Conservation (phyloP, 2,888 invertebrate species). For the Ophion obscuratus region DNA sequence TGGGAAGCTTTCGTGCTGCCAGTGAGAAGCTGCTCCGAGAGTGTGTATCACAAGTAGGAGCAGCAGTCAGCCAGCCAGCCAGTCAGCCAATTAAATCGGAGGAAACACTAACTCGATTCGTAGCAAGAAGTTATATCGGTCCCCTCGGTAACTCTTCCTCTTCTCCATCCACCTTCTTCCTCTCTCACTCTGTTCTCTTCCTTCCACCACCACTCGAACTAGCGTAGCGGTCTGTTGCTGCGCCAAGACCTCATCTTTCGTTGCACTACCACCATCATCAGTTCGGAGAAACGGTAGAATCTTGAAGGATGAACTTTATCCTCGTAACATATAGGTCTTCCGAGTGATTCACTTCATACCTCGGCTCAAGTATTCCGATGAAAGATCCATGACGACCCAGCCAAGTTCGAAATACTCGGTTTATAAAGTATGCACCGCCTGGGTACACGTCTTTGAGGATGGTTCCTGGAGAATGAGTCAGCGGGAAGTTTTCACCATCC, state of each 20-base stretch:
- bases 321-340: constrained; percentile 68
- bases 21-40: constrained; percentile 37
- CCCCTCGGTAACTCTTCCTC: constrained; percentile 34
- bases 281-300: constrained; percentile 11
- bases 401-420: not conserved
- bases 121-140: constrained; percentile 69
- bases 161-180: not conserved
- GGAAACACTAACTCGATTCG: constrained; percentile 70
- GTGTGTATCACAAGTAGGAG: constrained; percentile 39
- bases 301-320: constrained; percentile 52
- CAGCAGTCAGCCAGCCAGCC: constrained; percentile 39
- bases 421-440: not conserved
- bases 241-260: constrained; percentile 32
- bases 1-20: constrained; percentile 54
- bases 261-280: not conserved
- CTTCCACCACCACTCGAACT: constrained; percentile 28
- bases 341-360: constrained; percentile 22
- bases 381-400: not conserved
- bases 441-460: not conserved
- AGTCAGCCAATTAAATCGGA: constrained; percentile 69
- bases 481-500: not conserved
- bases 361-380: not conserved
- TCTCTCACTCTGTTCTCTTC: constrained; percentile 5
- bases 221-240: constrained; percentile 48
- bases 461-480: not conserved